Conservation (phyloP, 2,113 vertebrate species). For the Bungarus multicinctus region DNA sequence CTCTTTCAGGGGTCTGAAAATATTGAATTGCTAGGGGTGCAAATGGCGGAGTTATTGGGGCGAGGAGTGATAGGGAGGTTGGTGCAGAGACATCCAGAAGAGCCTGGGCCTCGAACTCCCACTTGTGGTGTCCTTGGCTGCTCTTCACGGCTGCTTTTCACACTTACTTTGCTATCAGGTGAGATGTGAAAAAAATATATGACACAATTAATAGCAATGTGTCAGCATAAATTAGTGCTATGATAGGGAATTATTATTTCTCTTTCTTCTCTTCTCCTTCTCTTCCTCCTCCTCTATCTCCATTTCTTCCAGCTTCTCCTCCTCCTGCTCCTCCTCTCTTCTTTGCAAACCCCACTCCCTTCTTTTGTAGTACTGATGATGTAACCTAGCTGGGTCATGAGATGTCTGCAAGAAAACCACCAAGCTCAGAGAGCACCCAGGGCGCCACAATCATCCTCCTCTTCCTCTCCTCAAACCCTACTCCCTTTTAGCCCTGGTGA, state of each 20-base stretch:
- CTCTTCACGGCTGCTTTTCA: not conserved
- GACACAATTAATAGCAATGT: not conserved
- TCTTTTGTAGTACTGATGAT: too few relatives aligned
- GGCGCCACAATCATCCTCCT: too few relatives aligned
- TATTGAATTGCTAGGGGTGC: not conserved
- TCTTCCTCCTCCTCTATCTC: too few relatives aligned
- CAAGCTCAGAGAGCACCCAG: too few relatives aligned
- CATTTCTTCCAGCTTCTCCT: not conserved
- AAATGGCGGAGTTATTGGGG: not conserved
- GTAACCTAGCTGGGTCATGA: too few relatives aligned
- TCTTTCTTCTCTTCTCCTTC: too few relatives aligned
- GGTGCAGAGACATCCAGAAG: not conserved
- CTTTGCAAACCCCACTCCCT: too few relatives aligned
- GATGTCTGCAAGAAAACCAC: too few relatives aligned
- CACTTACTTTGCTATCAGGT: not conserved
- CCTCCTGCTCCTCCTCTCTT: not conserved
- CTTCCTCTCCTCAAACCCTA: not conserved
- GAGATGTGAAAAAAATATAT: not conserved
- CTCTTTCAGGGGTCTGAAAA: not conserved
- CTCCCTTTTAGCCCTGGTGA: too few relatives aligned
- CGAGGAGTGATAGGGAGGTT: too few relatives aligned
- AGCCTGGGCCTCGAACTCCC: too few relatives aligned
- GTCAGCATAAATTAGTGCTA: not conserved
- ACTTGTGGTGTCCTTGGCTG: not conserved
- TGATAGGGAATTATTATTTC: not conserved